phyloP scores from a whole-genome alignment of 2,113 vertebrate species.

The Spermophilus dauricus region DNA sequence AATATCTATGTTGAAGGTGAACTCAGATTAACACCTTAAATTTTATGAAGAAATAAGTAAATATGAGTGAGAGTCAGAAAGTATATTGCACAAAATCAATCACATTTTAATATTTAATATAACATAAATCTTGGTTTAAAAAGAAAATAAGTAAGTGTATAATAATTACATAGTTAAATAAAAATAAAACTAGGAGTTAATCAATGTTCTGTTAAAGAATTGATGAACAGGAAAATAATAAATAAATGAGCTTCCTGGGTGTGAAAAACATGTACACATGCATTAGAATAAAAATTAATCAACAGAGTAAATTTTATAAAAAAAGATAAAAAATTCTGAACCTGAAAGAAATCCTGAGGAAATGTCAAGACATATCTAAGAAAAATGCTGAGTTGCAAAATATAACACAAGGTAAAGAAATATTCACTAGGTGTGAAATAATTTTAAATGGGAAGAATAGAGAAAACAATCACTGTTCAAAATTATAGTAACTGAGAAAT shows the following conservation, averaged over 20 bases:
- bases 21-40: not conserved
- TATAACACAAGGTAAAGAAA: not conserved
- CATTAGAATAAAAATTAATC: not conserved
- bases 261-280: not conserved
- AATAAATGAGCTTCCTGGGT: rapidly evolving
- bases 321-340: not conserved
- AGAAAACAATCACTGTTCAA: not conserved
- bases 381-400: not conserved
- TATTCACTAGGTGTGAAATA: not conserved
- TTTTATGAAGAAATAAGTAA: not conserved
- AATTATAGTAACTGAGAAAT: not conserved
- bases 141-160: not conserved
- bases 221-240: not conserved
- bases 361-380: not conserved
- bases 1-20: not conserved
- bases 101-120: not conserved
- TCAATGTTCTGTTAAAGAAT: not conserved
- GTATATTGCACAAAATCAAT: not conserved
- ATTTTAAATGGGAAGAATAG: not conserved
- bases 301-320: not conserved
- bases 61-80: not conserved
- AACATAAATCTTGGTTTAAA: not conserved
- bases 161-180: not conserved
- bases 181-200: not conserved
- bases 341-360: not conserved